Base-by-base conservation (phyloP, 1,140 invertebrate species). In the Drosophila obscura region DNA sequence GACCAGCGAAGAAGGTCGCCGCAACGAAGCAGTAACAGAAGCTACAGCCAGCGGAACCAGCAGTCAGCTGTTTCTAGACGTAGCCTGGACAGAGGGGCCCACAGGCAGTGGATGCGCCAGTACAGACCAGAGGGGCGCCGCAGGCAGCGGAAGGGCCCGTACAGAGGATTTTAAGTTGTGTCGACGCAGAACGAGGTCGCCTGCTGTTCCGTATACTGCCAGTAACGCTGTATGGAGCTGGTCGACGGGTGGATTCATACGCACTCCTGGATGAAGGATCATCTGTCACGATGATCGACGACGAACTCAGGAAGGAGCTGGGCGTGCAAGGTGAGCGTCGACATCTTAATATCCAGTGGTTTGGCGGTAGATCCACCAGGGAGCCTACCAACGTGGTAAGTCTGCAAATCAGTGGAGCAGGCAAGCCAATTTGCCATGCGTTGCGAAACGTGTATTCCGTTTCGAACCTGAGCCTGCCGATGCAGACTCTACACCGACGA, bases 211-310 rank as follows among this genome's bases (percentile, higher is more conserved):
- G 26, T 28, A 28, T 28, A 28, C 5, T 28, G 26, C 5, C 26
- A 28, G 6, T 28, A 28, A 28, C 26, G 6, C 26, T 28, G 26
- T 28, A 28, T 26, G 28, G 11, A 5, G 28, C 9, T 35, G 28
- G 11, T 3, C 52, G 16, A 2, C 31, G 35, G 48, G 19, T 50
- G 24, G 48, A 50, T 11, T 28, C 22, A 2, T 24, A n/a, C 8
- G 48, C 22, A 46, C 15, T 46, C 16, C 24, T 44, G 11, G 22
- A 57, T 7, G 43, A 26, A 39, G 16, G 24, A 2, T 43, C 19
- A 13, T 57, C 43, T 28, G 48, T 62, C 8, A 41, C 43, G 49
- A 46, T 53, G 51, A 63, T 53, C 31, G 44, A 63, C 24, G 26
- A 24, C 9, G 22, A 51, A n/a, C 35, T 44, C 15, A 13, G 46